Conservation (phyloP, 2,797 vertebrate genomes). For the Esox masquinongy region DNA sequence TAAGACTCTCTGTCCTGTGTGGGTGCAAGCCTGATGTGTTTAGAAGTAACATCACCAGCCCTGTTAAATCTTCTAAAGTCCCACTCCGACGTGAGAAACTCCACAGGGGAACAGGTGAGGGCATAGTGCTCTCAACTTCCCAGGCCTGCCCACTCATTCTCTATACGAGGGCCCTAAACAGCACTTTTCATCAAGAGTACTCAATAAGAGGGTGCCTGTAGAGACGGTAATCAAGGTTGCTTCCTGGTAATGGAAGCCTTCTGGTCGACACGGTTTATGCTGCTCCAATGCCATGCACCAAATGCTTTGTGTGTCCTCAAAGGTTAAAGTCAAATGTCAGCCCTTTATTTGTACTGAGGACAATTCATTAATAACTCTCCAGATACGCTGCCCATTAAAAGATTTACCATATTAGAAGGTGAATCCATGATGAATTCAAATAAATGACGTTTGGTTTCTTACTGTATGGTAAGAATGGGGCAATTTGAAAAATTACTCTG, state of each 20-base stretch:
- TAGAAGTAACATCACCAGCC: neutral
- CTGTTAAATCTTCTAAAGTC: neutral
- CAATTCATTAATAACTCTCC: neutral
- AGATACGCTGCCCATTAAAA: neutral
- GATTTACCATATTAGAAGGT: neutral
- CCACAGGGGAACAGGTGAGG: neutral
- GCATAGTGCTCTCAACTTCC: conserved; percentile 9
- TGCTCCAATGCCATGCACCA: neutral
- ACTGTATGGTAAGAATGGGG: too few relatives aligned
- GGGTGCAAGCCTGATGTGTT: neutral
- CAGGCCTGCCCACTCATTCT: neutral
- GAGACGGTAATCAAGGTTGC: conserved; percentile 23
- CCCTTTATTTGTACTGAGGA: conserved; percentile 4
- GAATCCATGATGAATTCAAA: neutral
- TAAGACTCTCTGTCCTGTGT: conserved; percentile 14
- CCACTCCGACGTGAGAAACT: neutral
- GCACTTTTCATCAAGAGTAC: conserved; percentile 9
- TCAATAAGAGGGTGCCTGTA: conserved; percentile 1
- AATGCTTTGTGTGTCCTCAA: neutral
- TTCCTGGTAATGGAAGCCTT: conserved; percentile 9
- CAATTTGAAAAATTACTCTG: too few relatives aligned
- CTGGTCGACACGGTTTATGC: conserved; percentile 16
- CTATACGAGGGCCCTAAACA: conserved; percentile 17
- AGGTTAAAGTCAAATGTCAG: conserved; percentile 9
- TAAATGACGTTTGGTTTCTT: neutral